Base-by-base conservation (phyloP, 2,888 invertebrate genomes). In the Byasa hedistus region DNA sequence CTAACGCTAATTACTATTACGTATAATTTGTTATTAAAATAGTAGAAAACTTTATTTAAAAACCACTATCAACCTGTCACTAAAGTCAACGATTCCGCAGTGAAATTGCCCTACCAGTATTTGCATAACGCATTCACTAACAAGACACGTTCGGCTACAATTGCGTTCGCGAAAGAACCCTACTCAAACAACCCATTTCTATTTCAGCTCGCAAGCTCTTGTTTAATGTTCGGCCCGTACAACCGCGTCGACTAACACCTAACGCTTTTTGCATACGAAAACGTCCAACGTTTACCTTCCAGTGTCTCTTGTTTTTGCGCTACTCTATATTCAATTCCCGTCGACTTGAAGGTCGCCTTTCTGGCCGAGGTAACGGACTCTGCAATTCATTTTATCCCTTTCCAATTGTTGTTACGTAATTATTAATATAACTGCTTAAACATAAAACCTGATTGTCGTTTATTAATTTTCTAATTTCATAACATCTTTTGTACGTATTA, bases 181-280 rank as follows among this genome's bases (percentile, higher is more conserved):
- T 89, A 85, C 88, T 91, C 89, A 90, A 91, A 90, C 87, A 89
- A 86, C 85, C 91, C 89, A 90, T 91, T 91, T 86, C 90, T 91
- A 90, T 89, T 91, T 89, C 83, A 87, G 85, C 86, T 85, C 83
- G 81, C 84, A 81, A 84, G 86, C 87, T 85, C 87, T 88, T 90
- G 91, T 89, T 91, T 91, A 91, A 91, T 89, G 91, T 89, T 89
- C 86, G 87, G 85, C 81, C 89, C 85, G 89, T 89, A 90, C 89
- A 85, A 87, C 87, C 88, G 87, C 89, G 86, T 81, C 86, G 88
- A 89, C 89, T 89, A 89, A 87, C 87, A 89, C 87, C 88, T 90
- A 86, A 90, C 91, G 90, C 89, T 88, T 91, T 91, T 91, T 91
- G 91, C 91, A 91, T 91, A 91, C 91, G 86, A 89, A 91, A 89